These are phyloP conservation scores for Phylloscopus collybita DNA, from an alignment of 2,797 vertebrate species.

Conservation along the genomic window DNA sequence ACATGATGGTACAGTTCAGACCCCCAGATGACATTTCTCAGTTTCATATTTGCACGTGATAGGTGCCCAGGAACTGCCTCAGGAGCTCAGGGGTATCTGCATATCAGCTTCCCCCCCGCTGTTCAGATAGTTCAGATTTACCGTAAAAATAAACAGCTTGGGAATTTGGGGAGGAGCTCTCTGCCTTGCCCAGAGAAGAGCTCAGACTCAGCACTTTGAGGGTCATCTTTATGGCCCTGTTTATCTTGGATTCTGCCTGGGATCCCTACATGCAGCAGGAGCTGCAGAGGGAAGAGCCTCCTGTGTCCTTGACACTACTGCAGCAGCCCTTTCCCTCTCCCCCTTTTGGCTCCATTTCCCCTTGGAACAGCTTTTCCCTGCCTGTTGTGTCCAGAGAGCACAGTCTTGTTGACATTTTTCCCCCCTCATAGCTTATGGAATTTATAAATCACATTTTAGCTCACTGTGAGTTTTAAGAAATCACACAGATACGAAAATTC, in stretches of 20 bases:
- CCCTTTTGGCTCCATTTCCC: background rate
- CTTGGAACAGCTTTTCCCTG: background rate
- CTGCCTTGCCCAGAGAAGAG: background rate
- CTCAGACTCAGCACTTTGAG: background rate
- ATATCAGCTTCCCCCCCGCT: background rate
- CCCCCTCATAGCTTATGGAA: background rate
- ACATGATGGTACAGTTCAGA: background rate
- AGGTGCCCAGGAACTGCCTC: background rate
- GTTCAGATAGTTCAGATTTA: background rate
- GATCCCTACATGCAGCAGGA: background rate
- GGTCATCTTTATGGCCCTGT: background rate
- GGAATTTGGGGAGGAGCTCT: background rate
- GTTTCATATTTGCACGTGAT: background rate
- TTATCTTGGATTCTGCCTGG: background rate
- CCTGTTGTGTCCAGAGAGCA: background rate
- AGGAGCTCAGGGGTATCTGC: background rate
- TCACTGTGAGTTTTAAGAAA: background rate
- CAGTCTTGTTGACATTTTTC: background rate
- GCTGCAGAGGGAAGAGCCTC: background rate
- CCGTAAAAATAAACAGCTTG: background rate
- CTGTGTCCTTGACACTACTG: background rate
- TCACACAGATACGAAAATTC: background rate
- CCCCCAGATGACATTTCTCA: background rate
- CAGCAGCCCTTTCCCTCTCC: background rate
- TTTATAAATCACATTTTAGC: background rate